phyloP scores from a whole-genome alignment of 1,140 invertebrate genomes.

The Daktulosphaira vitifoliae region DNA sequence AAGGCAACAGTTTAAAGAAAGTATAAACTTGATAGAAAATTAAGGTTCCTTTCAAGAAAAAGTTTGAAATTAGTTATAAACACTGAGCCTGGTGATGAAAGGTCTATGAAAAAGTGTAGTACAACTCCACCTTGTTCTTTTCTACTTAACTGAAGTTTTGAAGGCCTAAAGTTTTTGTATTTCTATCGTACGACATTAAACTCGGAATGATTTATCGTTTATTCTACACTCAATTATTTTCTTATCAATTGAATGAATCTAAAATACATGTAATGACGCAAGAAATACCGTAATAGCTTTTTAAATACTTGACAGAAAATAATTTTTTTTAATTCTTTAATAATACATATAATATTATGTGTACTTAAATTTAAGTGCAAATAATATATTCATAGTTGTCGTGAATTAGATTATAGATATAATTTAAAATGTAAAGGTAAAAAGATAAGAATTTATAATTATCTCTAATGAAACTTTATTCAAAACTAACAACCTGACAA shows the following conservation, averaged over 20 bases:
- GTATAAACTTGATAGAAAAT: not conserved
- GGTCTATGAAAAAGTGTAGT: not conserved
- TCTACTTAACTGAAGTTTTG: conserved; percentile 17
- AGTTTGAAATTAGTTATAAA: conserved; percentile 11
- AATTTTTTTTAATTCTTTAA: too few species aligned
- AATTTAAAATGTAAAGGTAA: too few species aligned
- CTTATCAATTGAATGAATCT: not conserved
- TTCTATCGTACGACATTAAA: not conserved
- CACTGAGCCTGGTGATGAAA: conserved; percentile 6
- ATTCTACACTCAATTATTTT: conserved; percentile 25
- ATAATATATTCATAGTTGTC: too few species aligned
- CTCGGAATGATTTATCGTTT: conserved; percentile 20
- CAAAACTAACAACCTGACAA: too few species aligned
- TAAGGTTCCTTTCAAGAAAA: not conserved
- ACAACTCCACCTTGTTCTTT: not conserved
- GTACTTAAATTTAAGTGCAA: too few species aligned
- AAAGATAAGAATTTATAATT: too few species aligned
- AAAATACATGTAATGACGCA: not conserved
- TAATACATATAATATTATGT: too few species aligned
- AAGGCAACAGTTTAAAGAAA: not conserved
- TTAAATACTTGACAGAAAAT: not conserved
- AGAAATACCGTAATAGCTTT: conserved; percentile 18
- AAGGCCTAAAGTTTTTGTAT: conserved; percentile 14
- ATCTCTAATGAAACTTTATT: too few species aligned
- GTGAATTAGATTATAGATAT: too few species aligned